A percentile compares a stretch with the other conserved stretches of the same genome.
phyloP scores from a whole-genome alignment of 2,113 vertebrate genomes.

The Psilopsiagon aymara region DNA sequence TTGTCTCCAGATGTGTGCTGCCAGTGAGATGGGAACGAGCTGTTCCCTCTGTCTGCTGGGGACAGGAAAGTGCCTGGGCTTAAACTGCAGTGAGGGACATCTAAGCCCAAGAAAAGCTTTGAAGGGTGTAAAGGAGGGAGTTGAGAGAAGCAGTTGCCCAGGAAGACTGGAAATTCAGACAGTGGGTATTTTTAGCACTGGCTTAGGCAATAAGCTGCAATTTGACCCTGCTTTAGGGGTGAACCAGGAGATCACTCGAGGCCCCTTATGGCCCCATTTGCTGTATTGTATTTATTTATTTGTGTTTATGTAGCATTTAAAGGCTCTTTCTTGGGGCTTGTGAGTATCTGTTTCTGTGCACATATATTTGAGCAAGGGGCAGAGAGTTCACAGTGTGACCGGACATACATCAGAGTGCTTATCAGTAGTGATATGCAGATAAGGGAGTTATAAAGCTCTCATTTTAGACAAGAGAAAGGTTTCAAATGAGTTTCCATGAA shows the following conservation, averaged over 20 bases:
- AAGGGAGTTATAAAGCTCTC: neutral
- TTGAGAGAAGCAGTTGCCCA: neutral
- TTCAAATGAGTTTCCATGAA: neutral
- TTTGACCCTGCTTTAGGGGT: neutral
- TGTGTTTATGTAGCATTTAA: constrained; percentile 13
- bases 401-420: neutral
- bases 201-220: neutral
- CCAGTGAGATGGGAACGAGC: neutral
- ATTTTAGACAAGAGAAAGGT: neutral
- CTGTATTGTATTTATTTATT: neutral
- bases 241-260: neutral
- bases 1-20: neutral
- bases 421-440: neutral
- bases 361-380: neutral
- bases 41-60: neutral
- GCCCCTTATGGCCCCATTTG: constrained; percentile 5
- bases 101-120: constrained; percentile 5
- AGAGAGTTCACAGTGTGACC: neutral
- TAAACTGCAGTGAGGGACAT: neutral
- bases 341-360: neutral
- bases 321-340: neutral
- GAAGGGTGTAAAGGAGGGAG: neutral
- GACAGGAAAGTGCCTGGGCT: neutral
- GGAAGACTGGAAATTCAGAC: constrained; percentile 12
- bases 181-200: constrained; percentile 25